Evolutionary conservation across 2,113 vertebrate species (phyloP).

Genomic region (Platycercus adscitus): DNA sequence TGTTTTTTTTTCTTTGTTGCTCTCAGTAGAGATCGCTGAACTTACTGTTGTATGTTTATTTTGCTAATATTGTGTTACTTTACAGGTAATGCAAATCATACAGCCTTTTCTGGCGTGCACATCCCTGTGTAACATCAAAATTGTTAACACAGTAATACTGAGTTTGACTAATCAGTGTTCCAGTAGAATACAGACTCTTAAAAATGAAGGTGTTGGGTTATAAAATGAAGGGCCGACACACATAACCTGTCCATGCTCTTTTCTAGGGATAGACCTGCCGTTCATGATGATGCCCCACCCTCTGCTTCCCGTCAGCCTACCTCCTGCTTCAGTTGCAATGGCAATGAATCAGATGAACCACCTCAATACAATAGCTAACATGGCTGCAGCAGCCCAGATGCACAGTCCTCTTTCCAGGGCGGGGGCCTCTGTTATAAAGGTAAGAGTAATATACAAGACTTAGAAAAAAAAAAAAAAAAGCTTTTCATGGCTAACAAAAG

Average conservation of each 20-base stretch:
- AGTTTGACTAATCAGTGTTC: background rate
- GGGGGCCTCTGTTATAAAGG: slow-evolving; percentile 87
- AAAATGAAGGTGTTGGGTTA: background rate
- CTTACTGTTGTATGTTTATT: background rate
- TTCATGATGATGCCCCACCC: slow-evolving; percentile 96
- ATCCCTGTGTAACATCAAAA: background rate
- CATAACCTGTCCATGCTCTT: background rate
- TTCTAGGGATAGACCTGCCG: slow-evolving; percentile 89
- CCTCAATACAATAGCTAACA: slow-evolving; percentile 89
- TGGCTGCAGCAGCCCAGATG: slow-evolving; percentile 88
- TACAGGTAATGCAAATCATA: background rate
- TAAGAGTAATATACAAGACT: slow-evolving; percentile 51
- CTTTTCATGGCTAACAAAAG: background rate
- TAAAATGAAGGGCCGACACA: background rate
- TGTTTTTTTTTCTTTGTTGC: background rate
- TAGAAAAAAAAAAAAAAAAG: background rate
- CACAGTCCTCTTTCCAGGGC: slow-evolving; percentile 86
- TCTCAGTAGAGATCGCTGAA: background rate
- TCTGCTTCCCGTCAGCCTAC: slow-evolving; percentile 91
- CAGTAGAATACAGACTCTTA: background rate
- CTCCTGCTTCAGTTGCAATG: slow-evolving; percentile 91
- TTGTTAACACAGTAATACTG: background rate
- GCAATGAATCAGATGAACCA: slow-evolving; percentile 97
- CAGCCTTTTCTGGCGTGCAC: background rate
- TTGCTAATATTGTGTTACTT: background rate